Conservation (phyloP, 2,797 vertebrate genomes). For the Phoebastria nigripes region DNA sequence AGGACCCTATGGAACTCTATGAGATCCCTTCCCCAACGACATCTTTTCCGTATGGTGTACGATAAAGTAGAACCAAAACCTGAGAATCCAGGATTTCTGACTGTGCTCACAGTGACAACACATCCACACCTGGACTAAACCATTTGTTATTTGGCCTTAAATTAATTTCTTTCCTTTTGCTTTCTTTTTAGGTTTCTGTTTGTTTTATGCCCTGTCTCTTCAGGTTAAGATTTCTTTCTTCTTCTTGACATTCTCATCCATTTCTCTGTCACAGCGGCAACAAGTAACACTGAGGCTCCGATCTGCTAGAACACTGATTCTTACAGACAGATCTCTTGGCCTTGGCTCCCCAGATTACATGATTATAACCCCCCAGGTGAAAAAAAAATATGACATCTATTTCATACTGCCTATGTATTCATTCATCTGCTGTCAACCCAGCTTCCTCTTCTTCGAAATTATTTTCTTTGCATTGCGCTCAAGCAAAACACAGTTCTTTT, state of each 20-base stretch:
- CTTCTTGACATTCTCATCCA: conserved; percentile 11
- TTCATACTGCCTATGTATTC: background rate
- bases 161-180: conserved; percentile 11
- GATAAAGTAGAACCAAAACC: background rate
- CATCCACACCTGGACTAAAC: background rate
- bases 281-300: background rate
- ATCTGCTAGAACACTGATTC: background rate
- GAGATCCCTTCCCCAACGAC: background rate
- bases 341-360: background rate
- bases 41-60: background rate
- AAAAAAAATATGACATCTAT: conserved; percentile 3
- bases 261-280: background rate
- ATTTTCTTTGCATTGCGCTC: background rate
- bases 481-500: background rate
- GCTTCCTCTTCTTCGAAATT: background rate
- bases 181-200: conserved; percentile 34
- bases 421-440: background rate
- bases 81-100: background rate
- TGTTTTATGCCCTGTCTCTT: conserved; percentile 46
- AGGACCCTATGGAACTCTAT: background rate
- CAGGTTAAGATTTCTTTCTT: conserved; percentile 41
- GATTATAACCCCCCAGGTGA: background rate
- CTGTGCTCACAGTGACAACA: background rate
- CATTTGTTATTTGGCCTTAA: conserved; percentile 42
- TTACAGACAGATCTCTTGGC: background rate